Conservation (phyloP, 2,797 vertebrate genomes). For the Thalassophryne amazonica region DNA sequence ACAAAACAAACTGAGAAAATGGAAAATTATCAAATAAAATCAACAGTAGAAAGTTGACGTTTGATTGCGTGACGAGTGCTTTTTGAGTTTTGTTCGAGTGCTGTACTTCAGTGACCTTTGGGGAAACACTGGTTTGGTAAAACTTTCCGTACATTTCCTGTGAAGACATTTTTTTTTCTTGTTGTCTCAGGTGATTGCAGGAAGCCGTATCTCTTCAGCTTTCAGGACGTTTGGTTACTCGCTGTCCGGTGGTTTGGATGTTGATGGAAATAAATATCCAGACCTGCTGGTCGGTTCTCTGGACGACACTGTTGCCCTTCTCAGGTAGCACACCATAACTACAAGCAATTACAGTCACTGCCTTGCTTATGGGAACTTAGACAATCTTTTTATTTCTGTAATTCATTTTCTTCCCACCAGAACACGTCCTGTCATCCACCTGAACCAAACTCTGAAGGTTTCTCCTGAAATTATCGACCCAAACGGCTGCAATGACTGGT, state of each 20-base stretch:
- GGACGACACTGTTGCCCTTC: constrained; percentile 78
- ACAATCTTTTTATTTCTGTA: background rate
- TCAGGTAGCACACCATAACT: constrained; percentile 75
- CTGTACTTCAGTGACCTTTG: no score
- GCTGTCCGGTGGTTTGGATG: constrained; percentile 84
- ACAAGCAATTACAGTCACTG: no score
- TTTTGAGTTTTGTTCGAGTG: no score
- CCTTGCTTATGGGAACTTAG: no score
- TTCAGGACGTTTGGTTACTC: constrained; percentile 89
- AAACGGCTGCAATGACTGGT: constrained; percentile 73
- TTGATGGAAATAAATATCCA: constrained; percentile 87
- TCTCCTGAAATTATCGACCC: constrained; percentile 80
- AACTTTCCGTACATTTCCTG: no score
- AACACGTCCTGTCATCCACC: constrained; percentile 86
- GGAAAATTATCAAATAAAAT: no score
- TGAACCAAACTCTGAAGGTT: constrained; percentile 77
- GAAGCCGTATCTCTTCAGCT: constrained; percentile 66
- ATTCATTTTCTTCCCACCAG: constrained; percentile 57
- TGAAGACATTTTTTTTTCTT: no score
- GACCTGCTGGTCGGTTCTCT: constrained; percentile 90
- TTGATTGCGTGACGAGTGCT: no score
- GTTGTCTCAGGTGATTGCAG: constrained; percentile 87
- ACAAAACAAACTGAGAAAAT: no score
- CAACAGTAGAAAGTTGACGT: no score
- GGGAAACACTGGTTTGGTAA: no score